A percentile compares a stretch with the other conserved stretches of the same genome.
These are phyloP conservation scores for Dione juno DNA, from an alignment of 2,888 invertebrate genomes.

Conservation along the genomic window DNA sequence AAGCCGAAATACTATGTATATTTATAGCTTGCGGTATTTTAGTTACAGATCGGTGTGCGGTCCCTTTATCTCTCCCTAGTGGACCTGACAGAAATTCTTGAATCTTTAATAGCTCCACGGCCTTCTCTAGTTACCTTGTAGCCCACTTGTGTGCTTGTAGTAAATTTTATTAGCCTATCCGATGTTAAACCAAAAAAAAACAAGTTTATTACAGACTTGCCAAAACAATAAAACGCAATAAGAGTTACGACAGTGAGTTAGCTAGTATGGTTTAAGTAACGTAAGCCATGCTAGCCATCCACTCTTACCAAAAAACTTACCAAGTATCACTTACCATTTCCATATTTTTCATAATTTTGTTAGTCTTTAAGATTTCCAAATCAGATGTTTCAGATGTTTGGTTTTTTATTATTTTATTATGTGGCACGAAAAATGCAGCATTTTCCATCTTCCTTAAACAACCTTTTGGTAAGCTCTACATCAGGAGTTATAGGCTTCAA, in stretches of 20 bases:
- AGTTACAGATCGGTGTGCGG: conserved; percentile 28
- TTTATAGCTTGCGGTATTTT: conserved; percentile 26
- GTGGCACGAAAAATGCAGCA: too few relatives aligned
- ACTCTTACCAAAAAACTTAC: too few relatives aligned
- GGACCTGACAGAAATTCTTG: conserved; percentile 38
- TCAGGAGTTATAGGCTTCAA: too few relatives aligned
- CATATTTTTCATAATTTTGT: too few relatives aligned
- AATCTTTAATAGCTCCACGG: conserved; percentile 39
- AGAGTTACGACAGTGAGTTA: conserved; percentile 9
- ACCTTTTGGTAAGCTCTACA: too few relatives aligned
- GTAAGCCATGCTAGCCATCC: background rate
- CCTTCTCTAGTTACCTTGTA: conserved; percentile 37
- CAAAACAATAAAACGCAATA: conserved; percentile 19
- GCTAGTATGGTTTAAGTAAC: background rate
- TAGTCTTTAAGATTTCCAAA: too few relatives aligned
- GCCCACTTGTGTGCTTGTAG: conserved; percentile 33
- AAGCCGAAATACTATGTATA: conserved; percentile 8
- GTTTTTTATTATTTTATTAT: too few relatives aligned
- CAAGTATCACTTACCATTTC: too few relatives aligned
- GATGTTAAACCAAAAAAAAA: conserved; percentile 19
- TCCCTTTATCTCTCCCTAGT: conserved; percentile 39
- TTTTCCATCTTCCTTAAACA: too few relatives aligned
- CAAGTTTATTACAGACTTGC: conserved; percentile 16
- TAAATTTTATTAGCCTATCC: conserved; percentile 33
- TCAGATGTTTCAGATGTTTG: too few relatives aligned